These are phyloP conservation scores for Heliocidaris erythrogramma DNA, from an alignment of 35 echinoderm and acorn worm species.

Conservation along the genomic window DNA sequence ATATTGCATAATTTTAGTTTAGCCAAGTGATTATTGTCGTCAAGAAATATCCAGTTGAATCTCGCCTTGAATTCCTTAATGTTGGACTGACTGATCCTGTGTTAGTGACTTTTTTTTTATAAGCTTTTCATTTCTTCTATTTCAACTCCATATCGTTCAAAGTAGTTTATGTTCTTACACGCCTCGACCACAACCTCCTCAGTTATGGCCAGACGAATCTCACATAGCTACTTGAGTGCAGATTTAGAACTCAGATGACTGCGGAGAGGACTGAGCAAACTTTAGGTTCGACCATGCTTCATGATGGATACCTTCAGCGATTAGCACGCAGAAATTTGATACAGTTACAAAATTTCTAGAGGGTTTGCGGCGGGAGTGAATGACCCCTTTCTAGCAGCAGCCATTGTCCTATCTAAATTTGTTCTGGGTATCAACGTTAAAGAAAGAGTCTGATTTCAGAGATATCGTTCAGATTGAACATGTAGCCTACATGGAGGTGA, in stretches of 20 bases:
- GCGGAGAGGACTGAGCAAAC: neutral
- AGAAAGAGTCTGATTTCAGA: neutral
- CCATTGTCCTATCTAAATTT: neutral
- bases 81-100: too few relatives aligned
- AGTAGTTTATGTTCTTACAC: too few relatives aligned
- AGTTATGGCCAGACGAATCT: too few relatives aligned
- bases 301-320: neutral
- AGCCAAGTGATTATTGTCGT: too few relatives aligned
- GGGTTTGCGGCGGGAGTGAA: neutral
- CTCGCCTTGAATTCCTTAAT: too few relatives aligned
- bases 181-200: too few relatives aligned
- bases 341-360: neutral
- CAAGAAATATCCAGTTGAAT: too few relatives aligned
- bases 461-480: neutral
- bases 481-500: neutral
- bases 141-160: too few relatives aligned
- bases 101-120: too few relatives aligned
- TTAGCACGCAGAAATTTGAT: neutral
- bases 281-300: neutral
- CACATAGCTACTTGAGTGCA: too few relatives aligned
- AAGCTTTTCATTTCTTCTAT: too few relatives aligned
- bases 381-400: neutral
- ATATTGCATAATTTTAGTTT: too few relatives aligned
- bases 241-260: neutral
- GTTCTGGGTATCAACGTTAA: neutral